Base-by-base conservation (phyloP, 2,113 vertebrate species). In the Calidris pygmaea region DNA sequence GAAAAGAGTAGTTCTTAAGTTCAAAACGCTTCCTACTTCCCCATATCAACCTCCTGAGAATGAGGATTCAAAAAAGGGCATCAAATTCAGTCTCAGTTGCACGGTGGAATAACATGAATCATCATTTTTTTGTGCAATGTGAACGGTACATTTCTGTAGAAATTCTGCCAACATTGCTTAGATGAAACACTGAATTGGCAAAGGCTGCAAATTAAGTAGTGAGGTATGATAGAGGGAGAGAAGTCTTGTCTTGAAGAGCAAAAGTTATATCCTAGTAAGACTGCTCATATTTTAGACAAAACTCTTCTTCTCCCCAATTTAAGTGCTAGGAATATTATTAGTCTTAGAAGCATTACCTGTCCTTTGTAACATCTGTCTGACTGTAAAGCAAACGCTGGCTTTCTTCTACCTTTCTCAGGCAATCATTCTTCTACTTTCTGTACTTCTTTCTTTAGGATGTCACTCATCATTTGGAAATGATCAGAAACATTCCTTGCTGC, bases 381-480 rank as follows among this genome's bases (percentile, higher is more conserved):
- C 74, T 91, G 58, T 60, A 73, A 82, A 94, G 88, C 27, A 86
- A 59, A 45, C 84, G 22, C n/a, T 77, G 41, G 41, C 84, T 94
- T 93, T 95, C 59, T 82, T 88, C 75, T 62, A 9, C 53, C 83
- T 96, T 94, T 80, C 85, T 85, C 63, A 90, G 82, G 59, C 75
- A 93, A 63, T 87, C 19, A 72, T 90, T 85, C 63, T 88, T 73
- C 82, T 83, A 50, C 41, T 95, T 93, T 76, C 53, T 76, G 3
- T 58, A 16, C 39, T 72, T 82, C 58, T 67, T 90, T 82, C 88
- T 79, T 96, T 83, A 70, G 11, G 14, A 50, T 92, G 63, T 86
- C 82, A 84, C 34, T 94, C 45, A 92, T 80, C 30, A 88, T 94
- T 93, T 93, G 78, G 39, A 95, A 96, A 72, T 79, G n/a, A 87